A percentile compares a stretch with the other conserved stretches of the same genome.
phyloP scores from a whole-genome alignment of 2,797 vertebrate species.

The Pipistrellus pygmaeus region DNA sequence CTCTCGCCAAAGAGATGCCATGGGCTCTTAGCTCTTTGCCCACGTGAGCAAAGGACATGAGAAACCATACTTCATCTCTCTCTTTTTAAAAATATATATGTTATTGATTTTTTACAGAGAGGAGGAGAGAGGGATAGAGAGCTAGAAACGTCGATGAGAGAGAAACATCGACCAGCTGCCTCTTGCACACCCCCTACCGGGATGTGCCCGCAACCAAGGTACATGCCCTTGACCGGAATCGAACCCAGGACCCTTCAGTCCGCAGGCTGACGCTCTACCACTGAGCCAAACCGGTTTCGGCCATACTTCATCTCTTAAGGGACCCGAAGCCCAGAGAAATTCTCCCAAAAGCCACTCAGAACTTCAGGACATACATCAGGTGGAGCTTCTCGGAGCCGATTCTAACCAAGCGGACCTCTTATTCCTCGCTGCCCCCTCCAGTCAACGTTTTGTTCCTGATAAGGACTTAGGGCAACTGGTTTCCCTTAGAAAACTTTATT shows the following conservation, averaged over 20 bases:
- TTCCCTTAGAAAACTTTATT: conserved; percentile 83
- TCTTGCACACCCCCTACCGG: too few species aligned
- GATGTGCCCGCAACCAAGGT: too few species aligned
- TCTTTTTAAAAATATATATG: too few species aligned
- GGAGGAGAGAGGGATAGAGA: too few species aligned
- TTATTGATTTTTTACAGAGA: too few species aligned
- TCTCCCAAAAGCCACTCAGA: background rate
- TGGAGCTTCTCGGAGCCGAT: background rate
- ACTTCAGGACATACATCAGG: background rate
- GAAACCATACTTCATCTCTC: background rate
- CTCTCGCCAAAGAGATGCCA: background rate
- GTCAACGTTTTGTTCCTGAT: conserved; percentile 31
- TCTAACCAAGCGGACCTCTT: too few species aligned
- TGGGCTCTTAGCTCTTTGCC: conserved; percentile 20
- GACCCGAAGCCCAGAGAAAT: background rate
- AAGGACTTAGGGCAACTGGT: conserved; percentile 53
- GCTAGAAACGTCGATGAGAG: too few species aligned
- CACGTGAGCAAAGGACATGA: background rate
- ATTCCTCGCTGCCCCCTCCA: background rate
- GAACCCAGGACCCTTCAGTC: too few species aligned
- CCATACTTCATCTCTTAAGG: conserved; percentile 5
- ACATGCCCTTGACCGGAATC: too few species aligned
- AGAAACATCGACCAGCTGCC: too few species aligned
- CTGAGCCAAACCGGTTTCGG: too few species aligned
- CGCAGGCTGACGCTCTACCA: too few species aligned